phyloP scores from a whole-genome alignment of 92 coral and sea anemone species.

The Paragorgia papillata region DNA sequence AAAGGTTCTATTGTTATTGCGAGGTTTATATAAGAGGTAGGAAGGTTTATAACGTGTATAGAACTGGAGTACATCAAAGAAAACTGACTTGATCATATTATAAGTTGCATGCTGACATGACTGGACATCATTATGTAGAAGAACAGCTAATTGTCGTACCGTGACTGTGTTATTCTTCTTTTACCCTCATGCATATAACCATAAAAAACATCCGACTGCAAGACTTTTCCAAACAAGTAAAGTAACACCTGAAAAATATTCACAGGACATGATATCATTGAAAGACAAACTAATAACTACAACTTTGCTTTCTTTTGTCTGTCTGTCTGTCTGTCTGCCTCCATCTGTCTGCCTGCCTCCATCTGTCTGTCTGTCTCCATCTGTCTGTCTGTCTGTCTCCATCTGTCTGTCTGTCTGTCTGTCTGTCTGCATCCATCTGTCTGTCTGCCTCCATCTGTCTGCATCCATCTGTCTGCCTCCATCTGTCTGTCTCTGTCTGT shows the following conservation, averaged over 20 bases:
- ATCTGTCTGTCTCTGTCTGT: neutral
- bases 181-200: neutral
- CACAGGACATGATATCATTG: neutral
- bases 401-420: neutral
- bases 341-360: neutral
- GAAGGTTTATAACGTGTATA: too few species aligned
- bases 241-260: slow-evolving; percentile 5
- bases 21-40: too few species aligned
- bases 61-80: too few species aligned
- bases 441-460: too few species aligned
- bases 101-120: too few species aligned
- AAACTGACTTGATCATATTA: too few species aligned
- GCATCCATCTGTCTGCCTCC: too few species aligned
- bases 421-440: neutral
- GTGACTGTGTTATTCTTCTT: neutral
- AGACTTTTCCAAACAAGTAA: neutral
- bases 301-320: neutral
- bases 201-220: slow-evolving; percentile 11
- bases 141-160: too few species aligned
- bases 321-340: neutral
- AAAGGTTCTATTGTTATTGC: too few species aligned
- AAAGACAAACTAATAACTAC: neutral
- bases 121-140: too few species aligned
- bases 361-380: neutral
- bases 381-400: neutral